These are phyloP conservation scores for Pelvicachromis taeniatus DNA, from an alignment of 2,113 vertebrate species.

Conservation along the genomic window DNA sequence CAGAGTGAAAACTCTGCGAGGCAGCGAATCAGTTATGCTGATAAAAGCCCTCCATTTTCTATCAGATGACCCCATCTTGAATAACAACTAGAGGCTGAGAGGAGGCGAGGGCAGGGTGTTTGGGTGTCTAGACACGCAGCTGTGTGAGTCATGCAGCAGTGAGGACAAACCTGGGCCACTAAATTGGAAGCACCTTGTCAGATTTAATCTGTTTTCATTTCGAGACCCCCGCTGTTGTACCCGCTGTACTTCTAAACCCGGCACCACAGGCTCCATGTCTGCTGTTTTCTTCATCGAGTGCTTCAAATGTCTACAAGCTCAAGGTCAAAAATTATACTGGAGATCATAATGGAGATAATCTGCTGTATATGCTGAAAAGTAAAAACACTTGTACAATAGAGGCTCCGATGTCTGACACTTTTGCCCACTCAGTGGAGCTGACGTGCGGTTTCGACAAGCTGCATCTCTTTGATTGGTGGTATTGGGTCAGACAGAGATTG, in stretches of 20 bases:
- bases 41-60: conserved; percentile 43
- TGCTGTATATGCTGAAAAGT: not conserved
- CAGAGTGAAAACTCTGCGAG: not conserved
- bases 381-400: not conserved
- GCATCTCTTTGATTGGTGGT: not conserved
- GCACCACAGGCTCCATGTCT: not conserved
- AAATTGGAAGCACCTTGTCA: conserved; percentile 30
- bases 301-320: not conserved
- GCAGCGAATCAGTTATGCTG: conserved; percentile 39
- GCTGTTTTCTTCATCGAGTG: not conserved
- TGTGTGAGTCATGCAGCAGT: conserved; percentile 27
- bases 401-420: not conserved
- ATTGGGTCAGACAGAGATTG: not conserved
- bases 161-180: conserved; percentile 1
- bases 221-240: not conserved
- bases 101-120: not conserved
- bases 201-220: conserved; percentile 23
- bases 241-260: not conserved
- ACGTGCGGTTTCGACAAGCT: not conserved
- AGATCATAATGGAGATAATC: not conserved
- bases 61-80: conserved; percentile 41
- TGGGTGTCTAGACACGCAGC: conserved; percentile 28
- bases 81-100: conserved; percentile 16
- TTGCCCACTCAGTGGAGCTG: not conserved
- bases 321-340: not conserved